Evolutionary conservation across 2,797 vertebrate species (phyloP).

Genomic region (Amniataba percoides): DNA sequence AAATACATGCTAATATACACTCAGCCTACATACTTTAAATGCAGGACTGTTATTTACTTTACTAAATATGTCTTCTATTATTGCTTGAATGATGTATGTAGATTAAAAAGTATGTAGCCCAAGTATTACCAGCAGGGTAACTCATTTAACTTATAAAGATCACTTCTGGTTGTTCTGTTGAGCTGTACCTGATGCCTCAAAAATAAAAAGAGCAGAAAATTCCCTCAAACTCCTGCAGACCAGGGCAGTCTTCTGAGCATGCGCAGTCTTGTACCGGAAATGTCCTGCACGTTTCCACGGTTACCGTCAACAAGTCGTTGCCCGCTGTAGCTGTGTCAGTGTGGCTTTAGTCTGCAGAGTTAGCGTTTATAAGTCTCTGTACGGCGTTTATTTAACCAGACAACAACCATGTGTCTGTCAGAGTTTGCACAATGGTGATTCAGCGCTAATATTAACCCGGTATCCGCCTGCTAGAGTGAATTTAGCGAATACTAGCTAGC

Average conservation of each 20-base stretch:
- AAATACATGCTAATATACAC: too few relatives aligned
- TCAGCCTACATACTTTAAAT: too few relatives aligned
- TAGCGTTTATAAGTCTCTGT: not conserved
- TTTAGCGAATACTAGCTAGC: slow-evolving; percentile 36
- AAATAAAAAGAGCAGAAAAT: too few relatives aligned
- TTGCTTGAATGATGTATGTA: too few relatives aligned
- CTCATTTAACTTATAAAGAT: too few relatives aligned
- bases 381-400: not conserved
- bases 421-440: not conserved
- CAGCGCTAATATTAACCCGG: not conserved
- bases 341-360: not conserved
- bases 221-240: too few relatives aligned
- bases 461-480: not conserved
- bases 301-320: slow-evolving; percentile 71
- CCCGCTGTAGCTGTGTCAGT: not conserved
- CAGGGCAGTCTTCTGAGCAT: slow-evolving; percentile 44
- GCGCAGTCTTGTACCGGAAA: slow-evolving; percentile 50
- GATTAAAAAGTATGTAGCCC: too few relatives aligned
- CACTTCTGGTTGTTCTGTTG: too few relatives aligned
- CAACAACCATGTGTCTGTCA: fast-evolving
- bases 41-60: too few relatives aligned
- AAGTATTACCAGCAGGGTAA: too few relatives aligned
- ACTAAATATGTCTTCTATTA: too few relatives aligned
- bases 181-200: too few relatives aligned
- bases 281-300: slow-evolving; percentile 66